Evolutionary conservation across 2,113 vertebrate species (phyloP).

Genomic region (Eonycteris spelaea): DNA sequence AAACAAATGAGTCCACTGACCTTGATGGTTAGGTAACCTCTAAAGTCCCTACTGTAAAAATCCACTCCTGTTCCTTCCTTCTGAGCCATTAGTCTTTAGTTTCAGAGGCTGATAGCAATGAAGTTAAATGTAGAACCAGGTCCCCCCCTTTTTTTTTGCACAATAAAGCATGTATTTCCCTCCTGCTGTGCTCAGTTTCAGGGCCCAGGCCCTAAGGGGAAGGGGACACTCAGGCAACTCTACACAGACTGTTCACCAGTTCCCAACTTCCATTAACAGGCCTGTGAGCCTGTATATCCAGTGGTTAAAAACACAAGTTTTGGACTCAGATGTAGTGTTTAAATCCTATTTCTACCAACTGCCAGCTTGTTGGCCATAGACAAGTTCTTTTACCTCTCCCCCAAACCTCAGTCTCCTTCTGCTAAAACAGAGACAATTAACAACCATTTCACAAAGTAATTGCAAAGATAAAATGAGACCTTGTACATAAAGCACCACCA

Average conservation of each 20-base stretch:
- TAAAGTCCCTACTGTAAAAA: not conserved
- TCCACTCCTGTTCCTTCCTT: not conserved
- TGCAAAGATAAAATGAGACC: not conserved
- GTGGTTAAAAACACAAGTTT: not conserved
- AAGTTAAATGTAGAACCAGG: not conserved
- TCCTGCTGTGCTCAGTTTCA: not conserved
- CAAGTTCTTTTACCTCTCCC: not conserved
- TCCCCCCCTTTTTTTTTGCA: too few species aligned
- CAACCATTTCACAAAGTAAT: not conserved
- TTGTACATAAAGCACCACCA: not conserved
- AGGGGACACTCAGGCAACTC: not conserved
- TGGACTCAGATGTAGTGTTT: not conserved
- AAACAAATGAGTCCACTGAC: not conserved
- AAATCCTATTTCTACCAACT: not conserved
- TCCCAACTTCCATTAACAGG: not conserved
- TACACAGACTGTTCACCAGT: not conserved
- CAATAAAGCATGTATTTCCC: not conserved
- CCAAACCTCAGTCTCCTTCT: not conserved
- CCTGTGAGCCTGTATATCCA: not conserved
- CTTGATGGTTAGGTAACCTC: not conserved
- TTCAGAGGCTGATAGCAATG: not conserved
- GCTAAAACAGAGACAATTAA: not conserved
- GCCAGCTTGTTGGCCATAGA: not conserved
- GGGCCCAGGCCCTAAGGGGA: not conserved
- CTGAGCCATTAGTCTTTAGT: not conserved